Conservation (phyloP, 30 jellyfish, hydroid and myxozoan genomes). For the Nemopilema nomurai region DNA sequence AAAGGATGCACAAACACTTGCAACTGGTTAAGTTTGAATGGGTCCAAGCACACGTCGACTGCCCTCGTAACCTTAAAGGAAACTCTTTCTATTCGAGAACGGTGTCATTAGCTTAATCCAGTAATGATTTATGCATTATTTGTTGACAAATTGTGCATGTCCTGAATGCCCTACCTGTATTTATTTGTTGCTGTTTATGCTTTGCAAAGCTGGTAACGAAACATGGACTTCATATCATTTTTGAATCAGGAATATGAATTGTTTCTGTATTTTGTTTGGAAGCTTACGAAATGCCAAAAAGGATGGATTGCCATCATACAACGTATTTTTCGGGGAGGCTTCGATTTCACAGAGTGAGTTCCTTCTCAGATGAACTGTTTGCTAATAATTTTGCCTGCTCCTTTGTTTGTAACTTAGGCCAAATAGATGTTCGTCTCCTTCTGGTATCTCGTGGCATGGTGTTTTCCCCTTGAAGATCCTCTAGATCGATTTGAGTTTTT, state of each 20-base stretch:
- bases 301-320: not conserved
- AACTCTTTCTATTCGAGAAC: not conserved
- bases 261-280: not conserved
- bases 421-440: not conserved
- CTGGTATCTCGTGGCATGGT: too few species aligned
- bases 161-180: conserved; percentile 27
- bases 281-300: not conserved
- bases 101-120: not conserved
- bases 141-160: conserved; percentile 36
- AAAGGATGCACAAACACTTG: too few species aligned
- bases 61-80: not conserved
- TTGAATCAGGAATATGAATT: not conserved
- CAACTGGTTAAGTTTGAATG: too few species aligned
- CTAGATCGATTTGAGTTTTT: too few species aligned
- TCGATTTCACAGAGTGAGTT: not conserved
- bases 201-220: not conserved
- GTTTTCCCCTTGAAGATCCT: too few species aligned
- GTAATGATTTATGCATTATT: conserved; percentile 22
- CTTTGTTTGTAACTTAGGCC: not conserved
- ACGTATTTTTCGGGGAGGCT: not conserved
- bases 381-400: not conserved
- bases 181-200: conserved; percentile 39
- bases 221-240: not conserved
- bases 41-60: too few species aligned
- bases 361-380: not conserved